A percentile compares a stretch with the other conserved stretches of the same genome.
Evolutionary conservation across 2,113 vertebrate genomes (phyloP).

Genomic region (Oreotrochilus melanogaster): DNA sequence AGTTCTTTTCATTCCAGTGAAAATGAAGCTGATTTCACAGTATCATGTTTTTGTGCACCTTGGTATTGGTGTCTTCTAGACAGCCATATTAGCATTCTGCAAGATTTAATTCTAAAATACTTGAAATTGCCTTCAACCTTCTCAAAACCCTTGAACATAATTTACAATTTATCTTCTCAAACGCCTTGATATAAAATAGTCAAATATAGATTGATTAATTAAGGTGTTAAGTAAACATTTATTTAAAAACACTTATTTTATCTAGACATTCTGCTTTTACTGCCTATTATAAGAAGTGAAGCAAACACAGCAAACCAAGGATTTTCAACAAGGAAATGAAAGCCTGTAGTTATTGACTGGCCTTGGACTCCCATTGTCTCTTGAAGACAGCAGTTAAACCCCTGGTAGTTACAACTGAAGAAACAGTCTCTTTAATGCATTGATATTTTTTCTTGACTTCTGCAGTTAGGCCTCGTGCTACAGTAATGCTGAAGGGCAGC

Average conservation of each 20-base stretch:
- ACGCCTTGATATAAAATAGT: neutral
- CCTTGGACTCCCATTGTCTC: neutral
- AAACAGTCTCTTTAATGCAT: neutral
- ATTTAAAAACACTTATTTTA: neutral
- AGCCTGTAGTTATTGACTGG: neutral
- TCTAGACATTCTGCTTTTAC: neutral
- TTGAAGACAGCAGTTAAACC: neutral
- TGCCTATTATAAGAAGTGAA: neutral
- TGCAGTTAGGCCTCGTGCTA: constrained; percentile 1
- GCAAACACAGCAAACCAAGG: neutral
- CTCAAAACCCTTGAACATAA: neutral
- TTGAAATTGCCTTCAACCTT: neutral
- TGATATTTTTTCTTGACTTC: neutral
- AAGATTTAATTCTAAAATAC: neutral
- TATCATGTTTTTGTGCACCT: neutral
- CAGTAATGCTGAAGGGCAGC: neutral
- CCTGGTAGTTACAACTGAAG: neutral
- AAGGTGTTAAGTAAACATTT: neutral
- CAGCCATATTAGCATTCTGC: neutral
- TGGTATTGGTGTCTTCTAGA: neutral
- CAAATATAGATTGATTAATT: neutral
- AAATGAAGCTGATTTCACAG: constrained; percentile 43
- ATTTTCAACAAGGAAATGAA: neutral
- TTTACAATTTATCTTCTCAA: constrained; percentile 3
- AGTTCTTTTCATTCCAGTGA: constrained; percentile 1